Base-by-base conservation (phyloP, 1,140 invertebrate genomes). In the Cheumatopsyche charites region DNA sequence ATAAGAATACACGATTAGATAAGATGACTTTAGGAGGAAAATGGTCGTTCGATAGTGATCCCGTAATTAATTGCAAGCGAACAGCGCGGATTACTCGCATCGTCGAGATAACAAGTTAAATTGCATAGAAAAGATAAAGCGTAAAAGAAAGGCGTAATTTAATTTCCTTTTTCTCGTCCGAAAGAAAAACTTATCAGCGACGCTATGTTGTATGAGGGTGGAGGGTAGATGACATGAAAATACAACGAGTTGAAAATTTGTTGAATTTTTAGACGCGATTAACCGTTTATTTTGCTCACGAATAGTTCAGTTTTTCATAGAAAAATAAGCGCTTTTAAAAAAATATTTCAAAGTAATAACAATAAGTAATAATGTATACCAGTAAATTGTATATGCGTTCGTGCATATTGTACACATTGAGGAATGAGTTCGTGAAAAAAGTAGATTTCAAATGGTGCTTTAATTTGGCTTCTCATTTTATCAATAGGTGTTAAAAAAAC, bases 41-140 rank as follows among this genome's bases (percentile, higher is more conserved):
- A 52, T 4, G 19, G 19, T 52, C 47, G 19, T 52, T 17, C 47
- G 19, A 52, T 17, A 52, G 47, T 52, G 15, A 52, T 52, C 47
- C 47, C 15, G 19, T 52, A 52, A 52, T 52, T 52, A 52, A 52
- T 52, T 52, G 47, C 19, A 19, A 52, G 47, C 47, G 47, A 52
- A 52, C 47, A 52, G 19, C 19, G 47, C 15, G 47, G 47, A 52
- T 52, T 52, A 52, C 47, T 52, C 47, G n/a, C 47, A 52, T 52
- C 47, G 47, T 52, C 19, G 47, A 52, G 47, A 52, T 52, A 52
- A 52, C n/a, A 52, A 52, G 47, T 52, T 52, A 17, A 52, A 52
- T 52, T 52, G 47, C 47, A 52, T 52, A 52, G 47, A 52, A 52
- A 52, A 52, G 47, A 52, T 52, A 52, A 52, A 52, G 47, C 19